Evolutionary conservation across 2,113 vertebrate species (phyloP), one percentile per base, ranked within the genome.

Genomic region (Martes martes): DNA sequence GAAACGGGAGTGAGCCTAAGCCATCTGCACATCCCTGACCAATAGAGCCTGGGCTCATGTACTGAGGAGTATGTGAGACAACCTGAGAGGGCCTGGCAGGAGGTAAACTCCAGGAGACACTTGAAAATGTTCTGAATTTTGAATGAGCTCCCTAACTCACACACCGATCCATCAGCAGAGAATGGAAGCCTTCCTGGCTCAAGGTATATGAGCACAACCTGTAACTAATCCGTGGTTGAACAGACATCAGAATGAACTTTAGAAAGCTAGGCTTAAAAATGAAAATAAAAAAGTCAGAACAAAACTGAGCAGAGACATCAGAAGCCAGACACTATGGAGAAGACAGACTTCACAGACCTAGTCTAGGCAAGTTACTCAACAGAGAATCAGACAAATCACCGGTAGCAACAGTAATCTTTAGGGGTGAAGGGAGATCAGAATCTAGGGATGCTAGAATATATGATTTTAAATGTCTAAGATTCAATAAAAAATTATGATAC

Each of bases 401-500:
- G 47, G 47, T 65, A 81, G 8, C 36, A 94, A n/a, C 3, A 71
- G 19, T 59, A 63, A 73, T 83, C 23, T 45, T 88, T 79, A 18
- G 85, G 33, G 55, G 14, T 19, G 31, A 2, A 9, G 36, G 28
- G 3, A 1, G 15, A 76, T 61, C 52, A 91, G 57, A 31, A 47
- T 65, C 65, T 7, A 50, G 59, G 79, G 18, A 45, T 91, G 36
- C 13, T 39, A 69, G 91, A 96, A 69, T 74, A 82, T 42, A 52
- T 11, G 28, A 57, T 79, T 15, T 61, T 52, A 95, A 78, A 52
- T 83, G 33, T 52, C 16, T 13, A 84, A n/a, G 47, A 80, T 89
- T 91, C 74, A 95, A 81, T 84, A 59, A 91, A 95, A 80, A 93
- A 83, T 59, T 91, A 33, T 85, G 42, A 95, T 36, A 61, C 71